Evolutionary conservation across 2,113 vertebrate genomes (phyloP).

Genomic region (Natator depressus): DNA sequence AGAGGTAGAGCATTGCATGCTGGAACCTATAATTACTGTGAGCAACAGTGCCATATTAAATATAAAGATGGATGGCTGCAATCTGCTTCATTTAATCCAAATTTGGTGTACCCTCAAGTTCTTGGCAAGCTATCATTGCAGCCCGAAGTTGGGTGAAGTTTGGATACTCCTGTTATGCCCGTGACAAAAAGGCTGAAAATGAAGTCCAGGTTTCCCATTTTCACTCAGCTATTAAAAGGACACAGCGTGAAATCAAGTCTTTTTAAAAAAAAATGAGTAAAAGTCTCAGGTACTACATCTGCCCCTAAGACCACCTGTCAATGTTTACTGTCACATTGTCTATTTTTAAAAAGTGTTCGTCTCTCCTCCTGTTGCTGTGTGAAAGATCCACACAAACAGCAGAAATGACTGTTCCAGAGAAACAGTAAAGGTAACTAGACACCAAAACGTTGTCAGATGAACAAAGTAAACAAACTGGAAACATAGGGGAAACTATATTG

Average conservation of each 20-base stretch:
- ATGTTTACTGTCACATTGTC: neutral
- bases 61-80: neutral
- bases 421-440: neutral
- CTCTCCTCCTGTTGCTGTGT: neutral
- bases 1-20: neutral
- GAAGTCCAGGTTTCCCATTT: neutral
- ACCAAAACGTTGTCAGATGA: neutral
- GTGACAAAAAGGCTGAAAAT: neutral
- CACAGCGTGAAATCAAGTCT: neutral
- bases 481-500: neutral
- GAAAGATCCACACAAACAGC: neutral
- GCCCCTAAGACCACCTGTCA: conserved; percentile 6
- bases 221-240: neutral
- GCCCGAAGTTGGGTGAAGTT: neutral
- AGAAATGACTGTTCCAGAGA: rapidly evolving
- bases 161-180: rapidly evolving
- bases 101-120: neutral
- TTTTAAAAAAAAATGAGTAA: neutral
- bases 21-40: neutral
- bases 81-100: neutral
- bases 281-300: neutral
- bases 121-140: neutral
- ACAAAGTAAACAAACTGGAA: neutral
- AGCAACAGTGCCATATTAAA: neutral
- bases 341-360: neutral